A percentile compares a stretch with the other conserved stretches of the same genome.
These are phyloP conservation scores for Hirtodrosophila histrioides DNA, from an alignment of 2,888 invertebrate species.

Conservation along the genomic window DNA sequence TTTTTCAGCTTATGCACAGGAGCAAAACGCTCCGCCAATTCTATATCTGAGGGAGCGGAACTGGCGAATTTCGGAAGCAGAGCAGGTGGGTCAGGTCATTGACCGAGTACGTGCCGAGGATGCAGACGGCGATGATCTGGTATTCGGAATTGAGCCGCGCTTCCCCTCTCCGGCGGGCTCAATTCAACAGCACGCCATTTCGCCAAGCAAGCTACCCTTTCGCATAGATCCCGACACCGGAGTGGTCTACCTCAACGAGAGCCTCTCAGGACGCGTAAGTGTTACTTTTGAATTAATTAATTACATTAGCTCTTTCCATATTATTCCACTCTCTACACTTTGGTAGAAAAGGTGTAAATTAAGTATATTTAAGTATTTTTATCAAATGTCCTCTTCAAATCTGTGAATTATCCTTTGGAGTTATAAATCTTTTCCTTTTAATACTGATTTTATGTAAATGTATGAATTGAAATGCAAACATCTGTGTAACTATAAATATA, in stretches of 20 bases:
- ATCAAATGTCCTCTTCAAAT: too few relatives aligned
- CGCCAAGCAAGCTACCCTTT: conserved; percentile 87
- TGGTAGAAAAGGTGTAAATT: too few relatives aligned
- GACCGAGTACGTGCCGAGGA: conserved; percentile 89
- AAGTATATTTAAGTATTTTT: too few relatives aligned
- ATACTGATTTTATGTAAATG: too few relatives aligned
- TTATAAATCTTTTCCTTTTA: too few relatives aligned
- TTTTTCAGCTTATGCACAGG: conserved; percentile 66
- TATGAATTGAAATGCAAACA: too few relatives aligned
- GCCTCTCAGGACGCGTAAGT: conserved; percentile 90
- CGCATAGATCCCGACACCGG: conserved; percentile 90
- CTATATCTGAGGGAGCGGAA: conserved; percentile 89
- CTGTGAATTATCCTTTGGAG: too few relatives aligned
- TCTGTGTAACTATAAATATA: too few relatives aligned
- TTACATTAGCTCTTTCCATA: background rate
- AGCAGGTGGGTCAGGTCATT: conserved; percentile 89
- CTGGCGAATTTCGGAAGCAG: conserved; percentile 90
- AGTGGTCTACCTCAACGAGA: conserved; percentile 91
- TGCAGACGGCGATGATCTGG: conserved; percentile 87
- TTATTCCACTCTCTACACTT: too few relatives aligned
- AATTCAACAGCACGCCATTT: conserved; percentile 49
- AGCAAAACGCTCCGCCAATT: conserved; percentile 86
- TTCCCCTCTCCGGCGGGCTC: conserved; percentile 73
- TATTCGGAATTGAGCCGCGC: conserved; percentile 89
- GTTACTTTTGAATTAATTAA: background rate